Base-by-base conservation (phyloP, 92 coral and sea anemone genomes). In the Epizoanthus scotinus region DNA sequence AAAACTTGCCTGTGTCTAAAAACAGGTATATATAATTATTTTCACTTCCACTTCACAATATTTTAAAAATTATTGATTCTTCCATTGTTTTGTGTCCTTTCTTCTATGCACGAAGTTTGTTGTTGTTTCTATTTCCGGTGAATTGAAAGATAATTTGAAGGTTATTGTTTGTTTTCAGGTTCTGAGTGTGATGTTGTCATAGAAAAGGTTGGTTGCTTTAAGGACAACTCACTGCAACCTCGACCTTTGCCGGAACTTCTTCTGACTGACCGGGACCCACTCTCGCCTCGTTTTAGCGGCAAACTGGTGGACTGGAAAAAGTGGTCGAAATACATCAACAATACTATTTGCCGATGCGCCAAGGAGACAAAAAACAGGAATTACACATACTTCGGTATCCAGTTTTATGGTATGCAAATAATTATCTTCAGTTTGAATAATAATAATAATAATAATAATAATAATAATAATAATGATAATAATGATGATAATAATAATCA, bases 281-380 rank as follows among this genome's bases (percentile, higher is more conserved):
- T 73, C 53, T 73, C 79, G 19, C 17, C 79, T 1, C 24, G 38
- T 13, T 73, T 73, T 14, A 72, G 78, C 63, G 79, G 79, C 22
- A 73, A 73, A 10, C 79, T 73, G 26, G 14, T 22, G 8, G 60
- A 73, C 26, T 73, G 79, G 79, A 15, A 28, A 2, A 73, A 31
- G 7, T 73, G 79, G 79, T 55, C 57, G 27, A 5, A 19, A 1
- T 56, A 73, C 47, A 56, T 73, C 26, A n/a, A 57, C 27, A 64
- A 73, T 56, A 47, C 58, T 3, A 66, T 73, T 52, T 73, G 79
- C 18, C 79, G 79, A 44, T 73, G 79, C 27, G 79, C 79, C 53
- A 73, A 55, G 40, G 22, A 29, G 28, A n/a, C 79, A 0, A 56
- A 13, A 24, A 22, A 19, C 12, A 57, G 36, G 58, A 57, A 73